phyloP scores from a whole-genome alignment of 64 coral and sea anemone species.

The Porites lutea region DNA sequence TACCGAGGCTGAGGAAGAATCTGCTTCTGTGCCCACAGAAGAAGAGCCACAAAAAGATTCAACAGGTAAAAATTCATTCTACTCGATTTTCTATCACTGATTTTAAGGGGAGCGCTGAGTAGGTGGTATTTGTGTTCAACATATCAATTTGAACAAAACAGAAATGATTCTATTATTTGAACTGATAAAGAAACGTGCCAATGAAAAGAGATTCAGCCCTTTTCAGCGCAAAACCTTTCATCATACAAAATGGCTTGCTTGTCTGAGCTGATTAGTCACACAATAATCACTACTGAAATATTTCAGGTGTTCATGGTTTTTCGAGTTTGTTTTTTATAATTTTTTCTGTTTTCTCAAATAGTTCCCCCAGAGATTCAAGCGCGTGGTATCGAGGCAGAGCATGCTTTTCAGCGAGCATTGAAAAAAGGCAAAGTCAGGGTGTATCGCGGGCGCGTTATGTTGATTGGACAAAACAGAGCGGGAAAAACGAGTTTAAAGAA shows the following conservation, averaged over 20 bases:
- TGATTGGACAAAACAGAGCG: constrained; percentile 64
- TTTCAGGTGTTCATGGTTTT: too few relatives aligned
- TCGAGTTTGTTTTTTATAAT: not conserved
- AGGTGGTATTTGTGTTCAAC: too few relatives aligned
- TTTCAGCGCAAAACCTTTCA: too few relatives aligned
- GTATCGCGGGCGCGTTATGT: constrained; percentile 33
- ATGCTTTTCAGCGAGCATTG: constrained; percentile 24
- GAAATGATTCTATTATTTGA: too few relatives aligned
- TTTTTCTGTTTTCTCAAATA: not conserved
- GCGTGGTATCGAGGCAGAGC: constrained; percentile 31
- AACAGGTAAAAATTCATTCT: not conserved
- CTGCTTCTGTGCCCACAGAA: not conserved
- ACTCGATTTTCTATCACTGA: too few relatives aligned
- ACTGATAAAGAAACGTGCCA: too few relatives aligned
- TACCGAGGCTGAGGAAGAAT: not conserved
- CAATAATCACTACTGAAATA: too few relatives aligned
- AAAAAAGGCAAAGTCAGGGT: constrained; percentile 42
- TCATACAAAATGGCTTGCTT: too few relatives aligned
- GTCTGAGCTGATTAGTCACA: too few relatives aligned
- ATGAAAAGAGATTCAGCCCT: too few relatives aligned
- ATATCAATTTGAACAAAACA: too few relatives aligned
- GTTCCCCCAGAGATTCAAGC: constrained; percentile 55
- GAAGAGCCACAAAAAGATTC: not conserved
- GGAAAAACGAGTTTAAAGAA: constrained; percentile 79
- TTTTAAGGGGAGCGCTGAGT: too few relatives aligned